These are phyloP conservation scores for Okapia johnstoni DNA, from an alignment of 2,113 vertebrate genomes.

Conservation along the genomic window DNA sequence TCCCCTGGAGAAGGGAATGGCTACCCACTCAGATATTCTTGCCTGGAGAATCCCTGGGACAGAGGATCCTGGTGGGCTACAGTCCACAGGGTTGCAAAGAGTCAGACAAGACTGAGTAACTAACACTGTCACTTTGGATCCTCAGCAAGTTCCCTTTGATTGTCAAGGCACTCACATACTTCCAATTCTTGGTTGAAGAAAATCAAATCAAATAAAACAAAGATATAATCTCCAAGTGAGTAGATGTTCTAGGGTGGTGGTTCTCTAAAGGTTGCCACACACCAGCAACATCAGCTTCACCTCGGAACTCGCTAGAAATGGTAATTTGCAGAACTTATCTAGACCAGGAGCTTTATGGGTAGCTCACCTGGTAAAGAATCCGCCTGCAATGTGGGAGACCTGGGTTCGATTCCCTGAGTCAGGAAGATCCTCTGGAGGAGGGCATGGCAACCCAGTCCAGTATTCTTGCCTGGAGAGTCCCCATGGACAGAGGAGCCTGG, in stretches of 20 bases:
- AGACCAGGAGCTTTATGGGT: not conserved
- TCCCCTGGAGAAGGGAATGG: not conserved
- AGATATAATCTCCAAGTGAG: not conserved
- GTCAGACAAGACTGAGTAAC: not conserved
- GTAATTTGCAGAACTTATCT: not conserved
- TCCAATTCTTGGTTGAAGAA: not conserved
- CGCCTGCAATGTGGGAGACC: not conserved
- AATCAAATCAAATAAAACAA: not conserved
- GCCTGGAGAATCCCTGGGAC: not conserved
- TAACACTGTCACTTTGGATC: not conserved
- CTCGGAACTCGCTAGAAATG: not conserved
- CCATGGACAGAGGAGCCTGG: not conserved
- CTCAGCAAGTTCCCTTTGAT: not conserved
- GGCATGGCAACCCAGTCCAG: not conserved
- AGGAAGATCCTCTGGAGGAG: not conserved
- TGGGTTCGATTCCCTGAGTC: not conserved
- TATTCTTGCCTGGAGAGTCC: not conserved
- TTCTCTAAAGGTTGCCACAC: not conserved
- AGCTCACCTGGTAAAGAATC: not conserved
- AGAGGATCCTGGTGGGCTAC: not conserved
- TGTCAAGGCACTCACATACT: too few species aligned
- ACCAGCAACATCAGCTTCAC: not conserved
- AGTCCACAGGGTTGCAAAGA: rapidly evolving
- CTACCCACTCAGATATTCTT: not conserved
- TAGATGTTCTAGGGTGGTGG: not conserved